Evolutionary conservation across 2,888 invertebrate species (phyloP).

Genomic region (Cremastobaeus sp.): DNA sequence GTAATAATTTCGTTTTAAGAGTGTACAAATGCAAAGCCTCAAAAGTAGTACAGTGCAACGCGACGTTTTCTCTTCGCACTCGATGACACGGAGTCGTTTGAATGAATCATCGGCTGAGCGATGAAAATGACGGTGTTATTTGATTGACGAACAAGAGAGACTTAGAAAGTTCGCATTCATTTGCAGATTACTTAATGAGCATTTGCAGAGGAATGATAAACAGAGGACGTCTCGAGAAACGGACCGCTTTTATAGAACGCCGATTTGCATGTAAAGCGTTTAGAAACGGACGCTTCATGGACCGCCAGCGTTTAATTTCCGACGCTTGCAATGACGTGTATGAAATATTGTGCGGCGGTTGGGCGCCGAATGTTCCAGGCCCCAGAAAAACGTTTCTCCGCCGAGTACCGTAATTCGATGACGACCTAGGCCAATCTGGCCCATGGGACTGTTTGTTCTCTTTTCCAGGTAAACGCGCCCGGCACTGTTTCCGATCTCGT

Average conservation of each 20-base stretch:
- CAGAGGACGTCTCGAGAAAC: constrained; percentile 39
- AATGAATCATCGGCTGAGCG: constrained; percentile 27
- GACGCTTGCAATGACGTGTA: too few relatives aligned
- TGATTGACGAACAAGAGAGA: constrained; percentile 52
- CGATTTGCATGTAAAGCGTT: constrained; percentile 69
- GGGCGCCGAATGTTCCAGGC: too few relatives aligned
- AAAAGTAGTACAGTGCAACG: too few relatives aligned
- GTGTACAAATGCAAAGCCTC: too few relatives aligned
- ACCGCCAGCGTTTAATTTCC: too few relatives aligned
- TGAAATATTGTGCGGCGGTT: too few relatives aligned
- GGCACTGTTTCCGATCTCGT: constrained; percentile 65
- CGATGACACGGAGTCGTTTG: constrained; percentile 19
- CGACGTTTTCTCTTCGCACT: constrained; percentile 27
- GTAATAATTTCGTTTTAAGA: too few relatives aligned
- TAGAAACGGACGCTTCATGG: too few relatives aligned
- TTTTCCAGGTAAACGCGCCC: constrained; percentile 59
- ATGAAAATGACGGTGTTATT: constrained; percentile 32
- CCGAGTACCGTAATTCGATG: constrained; percentile 33
- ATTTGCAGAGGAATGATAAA: constrained; percentile 52
- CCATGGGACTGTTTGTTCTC: too few relatives aligned
- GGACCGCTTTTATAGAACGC: too few relatives aligned
- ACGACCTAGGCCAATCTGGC: constrained; percentile 45
- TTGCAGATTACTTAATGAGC: constrained; percentile 29
- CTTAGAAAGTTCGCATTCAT: constrained; percentile 54
- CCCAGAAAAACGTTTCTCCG: too few relatives aligned